Evolutionary conservation across 2,888 invertebrate species (phyloP).

Genomic region (Xanthorhoe designata): DNA sequence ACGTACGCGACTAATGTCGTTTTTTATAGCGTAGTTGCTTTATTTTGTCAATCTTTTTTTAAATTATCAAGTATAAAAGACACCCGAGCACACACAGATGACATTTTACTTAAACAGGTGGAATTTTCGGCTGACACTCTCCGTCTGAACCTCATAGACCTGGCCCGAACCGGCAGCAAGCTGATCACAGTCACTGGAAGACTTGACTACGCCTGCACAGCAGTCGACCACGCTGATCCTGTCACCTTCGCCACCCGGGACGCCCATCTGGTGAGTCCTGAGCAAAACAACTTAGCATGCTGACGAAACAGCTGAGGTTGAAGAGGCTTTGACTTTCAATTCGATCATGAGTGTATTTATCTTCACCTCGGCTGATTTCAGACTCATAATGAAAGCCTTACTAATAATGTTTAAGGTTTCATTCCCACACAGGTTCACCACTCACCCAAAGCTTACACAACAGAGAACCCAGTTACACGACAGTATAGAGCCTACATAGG

Average conservation of each 20-base stretch:
- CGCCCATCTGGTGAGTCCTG: conserved; percentile 92
- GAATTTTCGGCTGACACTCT: conserved; percentile 96
- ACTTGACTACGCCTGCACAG: conserved; percentile 94
- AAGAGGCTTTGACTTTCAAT: neutral
- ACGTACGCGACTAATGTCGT: too few relatives aligned
- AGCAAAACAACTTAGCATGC: conserved; percentile 26
- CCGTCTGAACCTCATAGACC: conserved; percentile 94
- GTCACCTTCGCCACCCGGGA: conserved; percentile 96
- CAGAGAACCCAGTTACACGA: conserved; percentile 31
- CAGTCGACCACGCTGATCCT: conserved; percentile 94
- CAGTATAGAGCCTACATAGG: conserved; percentile 30
- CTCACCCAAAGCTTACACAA: conserved; percentile 23
- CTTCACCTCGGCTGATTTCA: conserved; percentile 29
- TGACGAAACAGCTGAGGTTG: conserved; percentile 33
- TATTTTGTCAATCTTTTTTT: too few relatives aligned
- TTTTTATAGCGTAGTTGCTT: too few relatives aligned
- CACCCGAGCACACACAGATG: neutral
- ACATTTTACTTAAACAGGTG: conserved; percentile 86
- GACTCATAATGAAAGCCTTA: conserved; percentile 27
- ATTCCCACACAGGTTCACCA: conserved; percentile 36
- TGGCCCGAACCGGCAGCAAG: conserved; percentile 93
- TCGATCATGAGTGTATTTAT: neutral
- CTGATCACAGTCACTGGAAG: conserved; percentile 93
- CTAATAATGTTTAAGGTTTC: conserved; percentile 37
- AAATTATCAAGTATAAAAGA: too few relatives aligned